A percentile compares a stretch with the other conserved stretches of the same genome.
Conservation (phyloP, 1,140 invertebrate genomes). For the Himalopsyche phryganea region DNA sequence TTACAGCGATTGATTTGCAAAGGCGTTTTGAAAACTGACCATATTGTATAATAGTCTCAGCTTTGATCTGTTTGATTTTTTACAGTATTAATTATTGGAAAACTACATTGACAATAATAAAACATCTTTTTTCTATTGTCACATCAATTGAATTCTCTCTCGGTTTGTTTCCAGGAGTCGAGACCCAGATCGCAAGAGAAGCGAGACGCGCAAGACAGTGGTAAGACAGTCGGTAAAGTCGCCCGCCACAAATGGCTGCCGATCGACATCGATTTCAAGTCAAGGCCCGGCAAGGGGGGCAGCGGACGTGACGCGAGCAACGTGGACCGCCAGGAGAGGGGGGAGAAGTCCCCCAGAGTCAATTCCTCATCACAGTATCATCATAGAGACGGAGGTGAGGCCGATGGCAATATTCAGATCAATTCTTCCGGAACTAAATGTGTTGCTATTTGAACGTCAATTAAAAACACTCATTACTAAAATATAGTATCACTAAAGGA, state of each 20-base stretch:
- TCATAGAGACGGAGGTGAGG: constrained; percentile 39
- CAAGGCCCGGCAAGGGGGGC: not conserved
- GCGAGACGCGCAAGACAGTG: not conserved
- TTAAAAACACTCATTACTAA: too few species aligned
- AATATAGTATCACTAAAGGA: too few species aligned
- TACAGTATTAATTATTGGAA: too few species aligned
- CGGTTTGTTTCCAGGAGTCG: not conserved
- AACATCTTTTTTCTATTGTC: too few species aligned
- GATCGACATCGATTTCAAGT: constrained; percentile 17
- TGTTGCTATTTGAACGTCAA: too few species aligned
- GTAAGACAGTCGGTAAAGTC: constrained; percentile 4
- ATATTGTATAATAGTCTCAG: too few species aligned
- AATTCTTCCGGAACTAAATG: too few species aligned
- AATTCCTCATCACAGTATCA: not conserved
- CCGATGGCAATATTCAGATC: constrained; percentile 38
- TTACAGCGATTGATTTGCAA: too few species aligned
- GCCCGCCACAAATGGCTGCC: constrained; percentile 27
- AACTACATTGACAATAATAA: too few species aligned
- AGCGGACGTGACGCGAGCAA: constrained; percentile 3
- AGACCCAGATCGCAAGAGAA: constrained; percentile 25
- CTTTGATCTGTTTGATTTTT: too few species aligned
- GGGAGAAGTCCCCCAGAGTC: constrained; percentile 8
- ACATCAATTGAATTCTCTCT: too few species aligned
- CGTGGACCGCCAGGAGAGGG: constrained; percentile 6
- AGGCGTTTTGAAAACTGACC: too few species aligned